Conservation (phyloP, 2,113 vertebrate genomes). For the Ardeotis arabs region DNA sequence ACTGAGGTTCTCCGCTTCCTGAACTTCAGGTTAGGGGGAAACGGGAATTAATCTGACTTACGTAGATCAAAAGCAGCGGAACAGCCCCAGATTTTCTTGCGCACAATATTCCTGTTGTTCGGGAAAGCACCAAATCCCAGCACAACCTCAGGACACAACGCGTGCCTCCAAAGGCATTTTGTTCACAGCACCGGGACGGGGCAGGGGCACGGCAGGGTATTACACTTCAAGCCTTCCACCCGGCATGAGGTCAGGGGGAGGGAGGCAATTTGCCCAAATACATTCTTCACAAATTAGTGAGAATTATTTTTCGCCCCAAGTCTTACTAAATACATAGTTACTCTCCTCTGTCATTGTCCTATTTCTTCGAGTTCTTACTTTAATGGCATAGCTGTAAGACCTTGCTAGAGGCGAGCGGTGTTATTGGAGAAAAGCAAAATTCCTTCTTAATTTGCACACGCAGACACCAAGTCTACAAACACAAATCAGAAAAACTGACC, state of each 20-base stretch:
- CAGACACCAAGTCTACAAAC: neutral
- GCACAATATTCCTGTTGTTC: neutral
- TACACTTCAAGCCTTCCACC: neutral
- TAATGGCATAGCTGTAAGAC: neutral
- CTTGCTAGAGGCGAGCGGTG: neutral
- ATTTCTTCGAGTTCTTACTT: neutral
- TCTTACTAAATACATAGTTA: neutral
- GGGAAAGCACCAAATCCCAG: neutral
- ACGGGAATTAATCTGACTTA: neutral
- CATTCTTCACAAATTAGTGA: neutral
- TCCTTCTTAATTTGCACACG: neutral
- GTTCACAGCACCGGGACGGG: rapidly evolving
- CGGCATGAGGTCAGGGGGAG: rapidly evolving
- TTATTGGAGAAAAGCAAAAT: neutral
- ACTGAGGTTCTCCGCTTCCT: slow-evolving; percentile 36
- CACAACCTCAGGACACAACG: neutral
- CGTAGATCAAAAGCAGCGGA: neutral
- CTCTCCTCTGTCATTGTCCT: neutral
- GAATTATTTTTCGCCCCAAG: rapidly evolving
- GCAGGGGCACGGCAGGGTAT: rapidly evolving
- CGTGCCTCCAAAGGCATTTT: neutral
- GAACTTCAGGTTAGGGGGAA: slow-evolving; percentile 46
- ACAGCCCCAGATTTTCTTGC: neutral
- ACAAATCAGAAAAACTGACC: neutral
- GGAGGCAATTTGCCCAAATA: neutral